These are phyloP conservation scores for Poeciliopsis turneri DNA, from an alignment of 2,797 vertebrate genomes.

Conservation along the genomic window DNA sequence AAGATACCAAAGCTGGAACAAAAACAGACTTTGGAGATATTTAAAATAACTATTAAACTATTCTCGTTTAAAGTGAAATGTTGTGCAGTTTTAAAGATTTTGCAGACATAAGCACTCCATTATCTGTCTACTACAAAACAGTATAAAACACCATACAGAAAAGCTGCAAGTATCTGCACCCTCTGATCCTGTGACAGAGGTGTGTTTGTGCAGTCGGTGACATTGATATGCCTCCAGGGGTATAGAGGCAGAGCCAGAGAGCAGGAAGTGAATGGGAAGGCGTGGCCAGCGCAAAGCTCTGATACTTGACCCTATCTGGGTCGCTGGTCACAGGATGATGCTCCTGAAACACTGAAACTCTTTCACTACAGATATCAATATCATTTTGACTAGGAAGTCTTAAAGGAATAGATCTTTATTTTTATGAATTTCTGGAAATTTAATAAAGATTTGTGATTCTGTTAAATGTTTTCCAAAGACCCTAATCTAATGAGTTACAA, in stretches of 20 bases:
- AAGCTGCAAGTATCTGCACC: slow-evolving; percentile 15
- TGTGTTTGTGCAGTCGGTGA: slow-evolving; percentile 64
- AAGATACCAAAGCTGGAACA: slow-evolving; percentile 1
- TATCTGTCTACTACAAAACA: neutral
- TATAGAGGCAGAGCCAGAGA: slow-evolving; percentile 13
- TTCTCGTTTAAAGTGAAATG: neutral
- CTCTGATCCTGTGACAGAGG: slow-evolving; percentile 45
- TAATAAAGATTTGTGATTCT: neutral
- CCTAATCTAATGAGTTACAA: neutral
- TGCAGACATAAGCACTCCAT: neutral
- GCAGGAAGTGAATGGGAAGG: slow-evolving; percentile 14
- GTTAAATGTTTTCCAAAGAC: neutral
- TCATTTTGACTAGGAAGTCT: neutral
- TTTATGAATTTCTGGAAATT: neutral
- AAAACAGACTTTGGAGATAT: neutral
- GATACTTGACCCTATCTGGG: slow-evolving; percentile 69
- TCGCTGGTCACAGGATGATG: slow-evolving; percentile 34
- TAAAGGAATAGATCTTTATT: neutral
- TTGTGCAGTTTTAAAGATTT: neutral
- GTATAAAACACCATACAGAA: neutral
- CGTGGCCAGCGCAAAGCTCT: slow-evolving; percentile 24
- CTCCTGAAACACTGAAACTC: slow-evolving; percentile 9
- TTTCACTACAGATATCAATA: slow-evolving; percentile 14
- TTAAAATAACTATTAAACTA: neutral
- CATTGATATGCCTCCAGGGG: slow-evolving; percentile 68